Base-by-base conservation (phyloP, 2,113 vertebrate species). In the Oophaga pumilio region DNA sequence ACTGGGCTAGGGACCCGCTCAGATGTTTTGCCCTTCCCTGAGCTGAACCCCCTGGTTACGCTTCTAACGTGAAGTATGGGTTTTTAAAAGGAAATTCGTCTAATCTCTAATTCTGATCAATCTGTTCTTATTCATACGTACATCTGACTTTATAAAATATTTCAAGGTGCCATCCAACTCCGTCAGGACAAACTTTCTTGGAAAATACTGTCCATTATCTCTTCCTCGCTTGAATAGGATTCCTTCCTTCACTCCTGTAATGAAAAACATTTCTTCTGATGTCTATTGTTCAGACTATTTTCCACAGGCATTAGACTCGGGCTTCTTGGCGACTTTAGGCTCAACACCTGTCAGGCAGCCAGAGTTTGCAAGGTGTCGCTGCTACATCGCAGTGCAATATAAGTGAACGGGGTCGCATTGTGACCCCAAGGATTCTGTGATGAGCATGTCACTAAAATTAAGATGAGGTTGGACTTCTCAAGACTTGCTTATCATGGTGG, bases 121-220 rank as follows among this genome's bases (percentile, higher is more conserved):
- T 56, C 68, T 6, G 5, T 15, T 9, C 68, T 33, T 26, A 28
- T 11, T 68, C 13, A 66, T 88, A 24, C 97, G 96, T 88, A 97
- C 97, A 68, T 98, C 97, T 85, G 91, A 93, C 92, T 97, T 98
- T 86, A 93, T 94, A 89, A 95, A 97, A 87, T 98, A 97, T 90
- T 97, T 97, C 79, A 98, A 93, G 49, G 93, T 96, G 9, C 97
- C 96, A 59, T 97, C 97, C 88, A 93, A 89, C 92, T 96, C 95
- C 0, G 95, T 96, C 85, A 98, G 95, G 80, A 97, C 91, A 77
- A 98, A 98, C 89, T 96, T 94, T 85, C 97, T 94, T 90, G 87
- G 95, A 77, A 96, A 88, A 89, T 97, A 98, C 93, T 97, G 97
- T 14, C 96, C 96, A 0, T 94, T 97, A 93, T 97, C 96, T 91